Conservation (phyloP, 2,888 invertebrate genomes). For the Phyllotreta cruciferae region DNA sequence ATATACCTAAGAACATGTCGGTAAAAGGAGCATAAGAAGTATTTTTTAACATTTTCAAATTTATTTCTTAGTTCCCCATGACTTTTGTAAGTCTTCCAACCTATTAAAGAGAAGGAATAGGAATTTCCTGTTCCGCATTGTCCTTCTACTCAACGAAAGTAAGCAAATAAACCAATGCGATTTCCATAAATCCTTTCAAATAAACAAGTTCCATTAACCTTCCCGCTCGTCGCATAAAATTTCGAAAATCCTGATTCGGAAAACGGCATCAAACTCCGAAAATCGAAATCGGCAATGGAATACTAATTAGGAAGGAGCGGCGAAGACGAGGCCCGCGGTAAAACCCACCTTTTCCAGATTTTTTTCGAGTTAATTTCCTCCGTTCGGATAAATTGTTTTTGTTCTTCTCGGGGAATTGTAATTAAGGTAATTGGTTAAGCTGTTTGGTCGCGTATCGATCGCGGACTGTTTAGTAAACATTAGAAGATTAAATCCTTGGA, state of each 20-base stretch:
- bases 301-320: slow-evolving; percentile 15
- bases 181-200: slow-evolving; percentile 16
- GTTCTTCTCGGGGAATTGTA: slow-evolving; percentile 15
- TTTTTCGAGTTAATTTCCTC: slow-evolving; percentile 20
- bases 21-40: too few relatives aligned
- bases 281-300: slow-evolving; percentile 19
- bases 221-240: slow-evolving; percentile 11
- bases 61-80: too few relatives aligned
- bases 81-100: too few relatives aligned
- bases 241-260: slow-evolving; percentile 17
- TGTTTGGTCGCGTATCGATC: slow-evolving; percentile 25
- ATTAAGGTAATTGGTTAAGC: slow-evolving; percentile 32
- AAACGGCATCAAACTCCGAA: slow-evolving; percentile 15
- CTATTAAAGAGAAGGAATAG: neutral
- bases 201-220: slow-evolving; percentile 8
- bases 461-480: slow-evolving; percentile 30
- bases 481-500: slow-evolving; percentile 25
- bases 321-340: slow-evolving; percentile 14
- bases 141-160: neutral
- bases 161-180: slow-evolving; percentile 11
- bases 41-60: too few relatives aligned
- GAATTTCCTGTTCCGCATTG: neutral
- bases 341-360: slow-evolving; percentile 24
- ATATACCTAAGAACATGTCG: too few relatives aligned
- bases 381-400: slow-evolving; percentile 22